Evolutionary conservation across 2,888 invertebrate species (phyloP).

Genomic region (Protodeltote pygarga): DNA sequence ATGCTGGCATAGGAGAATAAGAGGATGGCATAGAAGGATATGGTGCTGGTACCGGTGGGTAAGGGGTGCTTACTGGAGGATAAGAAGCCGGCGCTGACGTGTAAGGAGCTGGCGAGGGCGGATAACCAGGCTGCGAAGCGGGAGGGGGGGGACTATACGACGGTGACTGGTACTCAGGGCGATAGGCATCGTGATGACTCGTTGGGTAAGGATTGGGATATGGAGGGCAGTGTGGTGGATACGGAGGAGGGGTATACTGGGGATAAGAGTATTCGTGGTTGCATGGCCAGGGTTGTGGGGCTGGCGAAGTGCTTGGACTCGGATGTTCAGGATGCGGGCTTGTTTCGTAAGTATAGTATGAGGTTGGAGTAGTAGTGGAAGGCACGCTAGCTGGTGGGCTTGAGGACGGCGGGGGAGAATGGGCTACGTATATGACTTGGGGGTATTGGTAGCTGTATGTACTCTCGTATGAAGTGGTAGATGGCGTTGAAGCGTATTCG

Average conservation of each 20-base stretch:
- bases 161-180: constrained; percentile 41
- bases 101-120: constrained; percentile 27
- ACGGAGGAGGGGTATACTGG: constrained; percentile 39
- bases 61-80: constrained; percentile 28
- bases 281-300: constrained; percentile 15
- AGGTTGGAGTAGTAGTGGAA: constrained; percentile 10
- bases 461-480: constrained; percentile 49
- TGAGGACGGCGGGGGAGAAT: constrained; percentile 44
- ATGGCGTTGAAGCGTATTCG: constrained; percentile 44
- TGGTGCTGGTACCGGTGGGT: constrained; percentile 32
- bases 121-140: constrained; percentile 12
- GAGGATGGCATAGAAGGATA: constrained; percentile 33
- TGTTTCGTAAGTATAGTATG: constrained; percentile 30
- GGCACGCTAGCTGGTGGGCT: constrained; percentile 42
- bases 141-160: constrained; percentile 17
- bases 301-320: constrained; percentile 9
- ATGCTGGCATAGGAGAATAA: constrained; percentile 16
- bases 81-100: constrained; percentile 27
- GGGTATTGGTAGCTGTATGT: constrained; percentile 51
- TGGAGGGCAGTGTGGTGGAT: constrained; percentile 42
- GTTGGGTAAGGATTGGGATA: constrained; percentile 40
- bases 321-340: constrained; percentile 27
- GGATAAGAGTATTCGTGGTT: constrained; percentile 30
- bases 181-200: constrained; percentile 22
- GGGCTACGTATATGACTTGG: constrained; percentile 63